Evolutionary conservation across 2,113 vertebrate species (phyloP).

Genomic region (Rhinolophus ferrumequinum): DNA sequence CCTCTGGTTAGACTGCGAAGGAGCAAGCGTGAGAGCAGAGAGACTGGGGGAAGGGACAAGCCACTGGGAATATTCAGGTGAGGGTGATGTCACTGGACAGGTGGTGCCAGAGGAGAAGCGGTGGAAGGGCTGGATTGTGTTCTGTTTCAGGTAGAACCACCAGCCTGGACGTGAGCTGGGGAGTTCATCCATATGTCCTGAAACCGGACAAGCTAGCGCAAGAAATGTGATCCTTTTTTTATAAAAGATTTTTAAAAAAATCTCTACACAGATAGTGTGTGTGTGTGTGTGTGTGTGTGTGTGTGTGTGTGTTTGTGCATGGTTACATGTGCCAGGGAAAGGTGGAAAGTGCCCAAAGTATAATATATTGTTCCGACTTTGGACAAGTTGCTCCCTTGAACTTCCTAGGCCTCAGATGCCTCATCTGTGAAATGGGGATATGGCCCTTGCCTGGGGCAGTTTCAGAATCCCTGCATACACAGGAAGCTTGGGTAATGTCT

Average conservation of each 20-base stretch:
- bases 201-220: background rate
- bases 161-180: background rate
- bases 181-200: background rate
- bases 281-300: no score
- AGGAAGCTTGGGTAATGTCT: background rate
- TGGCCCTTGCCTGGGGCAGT: background rate
- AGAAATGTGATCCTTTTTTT: background rate
- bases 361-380: background rate
- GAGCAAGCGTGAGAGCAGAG: background rate
- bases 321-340: background rate
- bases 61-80: background rate
- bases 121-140: background rate
- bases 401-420: background rate
- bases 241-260: background rate
- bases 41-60: background rate
- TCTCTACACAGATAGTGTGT: accelerated
- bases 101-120: background rate
- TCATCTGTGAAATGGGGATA: background rate
- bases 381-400: background rate
- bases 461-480: background rate
- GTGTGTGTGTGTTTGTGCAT: no score
- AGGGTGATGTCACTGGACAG: background rate
- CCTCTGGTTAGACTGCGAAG: background rate
- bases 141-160: background rate
- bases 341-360: background rate